These are phyloP conservation scores for Eueides isabella DNA, from an alignment of 1,140 invertebrate genomes.

Conservation along the genomic window DNA sequence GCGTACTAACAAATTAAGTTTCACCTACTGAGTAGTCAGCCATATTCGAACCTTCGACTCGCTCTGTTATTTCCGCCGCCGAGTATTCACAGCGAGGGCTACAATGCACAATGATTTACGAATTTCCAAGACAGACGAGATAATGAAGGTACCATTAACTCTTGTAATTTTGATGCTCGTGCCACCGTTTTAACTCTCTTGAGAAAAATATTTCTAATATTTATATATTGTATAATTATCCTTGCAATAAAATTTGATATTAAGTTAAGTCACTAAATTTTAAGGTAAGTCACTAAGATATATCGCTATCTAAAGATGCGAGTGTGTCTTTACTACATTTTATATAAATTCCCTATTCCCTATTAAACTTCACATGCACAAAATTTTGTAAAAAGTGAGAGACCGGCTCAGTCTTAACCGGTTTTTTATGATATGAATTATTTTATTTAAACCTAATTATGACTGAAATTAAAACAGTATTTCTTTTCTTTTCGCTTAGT, in stretches of 20 bases:
- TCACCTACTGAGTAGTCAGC: constrained; percentile 52
- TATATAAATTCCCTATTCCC: no score
- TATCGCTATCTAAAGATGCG: no score
- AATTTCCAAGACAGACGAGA: constrained; percentile 33
- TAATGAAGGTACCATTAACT: constrained; percentile 39
- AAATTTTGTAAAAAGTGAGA: no score
- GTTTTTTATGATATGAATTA: no score
- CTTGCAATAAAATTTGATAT: background rate
- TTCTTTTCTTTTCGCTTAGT: no score
- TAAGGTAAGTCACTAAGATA: no score
- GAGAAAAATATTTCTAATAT: background rate
- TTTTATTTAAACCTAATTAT: no score
- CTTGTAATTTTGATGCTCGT: background rate
- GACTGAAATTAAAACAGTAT: no score
- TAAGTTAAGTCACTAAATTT: no score
- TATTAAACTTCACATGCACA: no score
- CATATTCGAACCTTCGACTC: constrained; percentile 29
- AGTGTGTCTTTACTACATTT: no score
- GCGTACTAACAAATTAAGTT: constrained; percentile 71
- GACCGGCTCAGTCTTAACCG: no score
- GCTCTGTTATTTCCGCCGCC: background rate
- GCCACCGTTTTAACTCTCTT: background rate
- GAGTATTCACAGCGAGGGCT: constrained; percentile 34
- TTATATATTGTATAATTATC: background rate
- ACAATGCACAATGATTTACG: constrained; percentile 39